Evolutionary conservation across 2,888 invertebrate species (phyloP).

Genomic region (Conus canariensis): DNA sequence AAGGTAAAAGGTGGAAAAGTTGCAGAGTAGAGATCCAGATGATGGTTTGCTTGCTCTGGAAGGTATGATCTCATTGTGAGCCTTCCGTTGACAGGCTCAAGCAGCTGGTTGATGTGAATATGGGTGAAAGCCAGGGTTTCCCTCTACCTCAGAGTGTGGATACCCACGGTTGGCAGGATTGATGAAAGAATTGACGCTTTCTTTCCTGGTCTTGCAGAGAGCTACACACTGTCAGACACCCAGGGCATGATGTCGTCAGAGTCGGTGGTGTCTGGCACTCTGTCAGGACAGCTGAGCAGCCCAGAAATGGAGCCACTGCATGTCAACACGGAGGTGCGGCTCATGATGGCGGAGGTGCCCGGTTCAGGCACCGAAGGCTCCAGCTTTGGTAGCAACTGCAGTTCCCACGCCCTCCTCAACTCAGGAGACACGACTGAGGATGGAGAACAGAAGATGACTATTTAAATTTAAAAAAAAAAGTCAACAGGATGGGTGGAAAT

Average conservation of each 20-base stretch:
- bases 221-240: slow-evolving; percentile 40
- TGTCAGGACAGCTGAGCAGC: slow-evolving; percentile 33
- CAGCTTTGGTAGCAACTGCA: slow-evolving; percentile 67
- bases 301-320: slow-evolving; percentile 55
- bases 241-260: slow-evolving; percentile 41
- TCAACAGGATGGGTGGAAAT: neutral
- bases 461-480: neutral
- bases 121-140: too few relatives aligned
- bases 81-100: too few relatives aligned
- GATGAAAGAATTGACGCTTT: too few relatives aligned
- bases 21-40: too few relatives aligned
- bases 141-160: too few relatives aligned
- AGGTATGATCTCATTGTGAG: too few relatives aligned
- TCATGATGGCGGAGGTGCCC: slow-evolving; percentile 47
- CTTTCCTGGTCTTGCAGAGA: neutral
- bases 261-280: slow-evolving; percentile 36
- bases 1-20: too few relatives aligned
- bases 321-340: slow-evolving; percentile 48
- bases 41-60: too few relatives aligned
- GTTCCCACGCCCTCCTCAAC: slow-evolving; percentile 61
- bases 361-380: slow-evolving; percentile 57
- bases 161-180: too few relatives aligned
- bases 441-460: slow-evolving; percentile 32
- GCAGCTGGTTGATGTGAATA: too few relatives aligned
- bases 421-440: slow-evolving; percentile 41